These are phyloP conservation scores for Neopipo cinnamomea DNA, from an alignment of 2,113 vertebrate species.

Conservation along the genomic window DNA sequence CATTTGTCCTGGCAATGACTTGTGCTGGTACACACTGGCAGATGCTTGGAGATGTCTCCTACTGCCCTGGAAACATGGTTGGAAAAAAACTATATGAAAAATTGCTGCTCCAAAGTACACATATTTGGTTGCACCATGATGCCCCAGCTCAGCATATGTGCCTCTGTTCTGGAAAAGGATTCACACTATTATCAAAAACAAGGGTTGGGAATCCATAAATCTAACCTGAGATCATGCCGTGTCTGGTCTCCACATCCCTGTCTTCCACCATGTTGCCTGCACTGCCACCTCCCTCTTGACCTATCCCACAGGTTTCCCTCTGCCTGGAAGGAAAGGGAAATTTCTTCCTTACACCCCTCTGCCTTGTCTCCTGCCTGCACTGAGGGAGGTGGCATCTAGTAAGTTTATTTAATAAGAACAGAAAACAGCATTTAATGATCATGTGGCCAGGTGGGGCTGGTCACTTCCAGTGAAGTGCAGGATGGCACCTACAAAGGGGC, in stretches of 20 bases:
- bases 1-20: neutral
- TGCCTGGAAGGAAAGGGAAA: fast-evolving
- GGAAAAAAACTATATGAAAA: neutral
- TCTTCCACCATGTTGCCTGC: neutral
- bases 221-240: neutral
- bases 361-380: neutral
- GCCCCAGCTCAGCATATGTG: neutral
- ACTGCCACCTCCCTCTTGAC: neutral
- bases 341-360: neutral
- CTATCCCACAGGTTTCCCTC: neutral
- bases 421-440: neutral
- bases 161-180: neutral
- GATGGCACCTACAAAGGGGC: neutral
- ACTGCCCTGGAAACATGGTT: neutral
- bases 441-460: neutral
- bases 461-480: neutral
- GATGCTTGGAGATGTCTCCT: neutral
- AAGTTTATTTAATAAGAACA: neutral
- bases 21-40: neutral
- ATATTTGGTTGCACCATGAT: neutral
- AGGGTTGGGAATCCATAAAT: neutral
- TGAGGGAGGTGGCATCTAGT: neutral
- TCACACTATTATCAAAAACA: neutral
- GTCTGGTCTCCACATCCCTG: fast-evolving
- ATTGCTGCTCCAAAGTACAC: neutral